Evolutionary conservation across 2,113 vertebrate genomes (phyloP).

Genomic region (Crypturellus undulatus): DNA sequence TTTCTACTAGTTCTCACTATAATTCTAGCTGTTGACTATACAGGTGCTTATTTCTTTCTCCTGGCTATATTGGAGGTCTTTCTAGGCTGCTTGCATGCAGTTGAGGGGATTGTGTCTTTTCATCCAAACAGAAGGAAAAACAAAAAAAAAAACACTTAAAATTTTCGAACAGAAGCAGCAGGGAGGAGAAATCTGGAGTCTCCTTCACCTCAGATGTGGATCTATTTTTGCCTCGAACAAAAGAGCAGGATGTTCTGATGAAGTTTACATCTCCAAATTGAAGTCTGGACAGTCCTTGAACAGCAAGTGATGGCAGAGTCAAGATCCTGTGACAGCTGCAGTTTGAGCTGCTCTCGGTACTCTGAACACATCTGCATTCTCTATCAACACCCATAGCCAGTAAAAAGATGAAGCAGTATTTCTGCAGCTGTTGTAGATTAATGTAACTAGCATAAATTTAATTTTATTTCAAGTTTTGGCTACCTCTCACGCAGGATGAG

Average conservation of each 20-base stretch:
- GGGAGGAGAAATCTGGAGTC: neutral
- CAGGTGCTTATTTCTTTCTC: neutral
- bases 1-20: neutral
- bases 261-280: constrained; percentile 41
- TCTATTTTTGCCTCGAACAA: constrained; percentile 39
- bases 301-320: constrained; percentile 50
- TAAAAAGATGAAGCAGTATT: constrained; percentile 49
- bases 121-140: constrained; percentile 10
- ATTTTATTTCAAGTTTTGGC: constrained; percentile 42
- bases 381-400: constrained; percentile 47
- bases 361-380: constrained; percentile 69
- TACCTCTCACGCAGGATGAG: neutral
- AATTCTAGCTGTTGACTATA: neutral
- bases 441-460: constrained; percentile 14
- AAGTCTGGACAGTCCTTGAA: constrained; percentile 64
- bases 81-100: neutral
- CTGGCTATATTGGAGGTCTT: neutral
- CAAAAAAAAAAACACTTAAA: neutral
- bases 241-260: constrained; percentile 58
- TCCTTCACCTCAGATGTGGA: constrained; percentile 30
- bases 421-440: constrained; percentile 50
- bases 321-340: constrained; percentile 48
- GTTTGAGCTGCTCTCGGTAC: constrained; percentile 63
- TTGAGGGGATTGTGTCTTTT: neutral
- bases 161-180: neutral